Evolutionary conservation across 2,888 invertebrate species (phyloP).

Genomic region (Nemotelus pantherinus): DNA sequence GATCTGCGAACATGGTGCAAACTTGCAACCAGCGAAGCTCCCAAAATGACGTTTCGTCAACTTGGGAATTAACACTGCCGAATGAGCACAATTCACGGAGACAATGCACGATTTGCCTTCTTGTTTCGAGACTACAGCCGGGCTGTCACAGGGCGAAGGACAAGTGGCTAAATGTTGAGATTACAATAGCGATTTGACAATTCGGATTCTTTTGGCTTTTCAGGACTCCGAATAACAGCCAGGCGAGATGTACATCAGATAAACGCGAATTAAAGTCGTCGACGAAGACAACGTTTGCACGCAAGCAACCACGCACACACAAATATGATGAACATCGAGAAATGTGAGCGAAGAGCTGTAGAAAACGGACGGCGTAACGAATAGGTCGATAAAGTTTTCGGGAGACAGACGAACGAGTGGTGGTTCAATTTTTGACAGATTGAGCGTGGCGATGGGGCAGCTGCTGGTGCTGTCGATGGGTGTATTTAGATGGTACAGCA

Average conservation of each 20-base stretch:
- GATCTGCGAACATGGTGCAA: no score
- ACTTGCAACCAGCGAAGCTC: no score
- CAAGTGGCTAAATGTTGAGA: neutral
- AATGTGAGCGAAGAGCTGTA: no score
- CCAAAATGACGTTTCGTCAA: no score
- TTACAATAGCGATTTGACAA: conserved; percentile 12
- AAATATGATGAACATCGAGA: neutral
- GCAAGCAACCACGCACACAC: neutral
- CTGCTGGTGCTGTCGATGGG: no score
- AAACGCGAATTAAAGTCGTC: neutral
- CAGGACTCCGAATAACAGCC: neutral
- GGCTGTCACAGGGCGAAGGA: neutral
- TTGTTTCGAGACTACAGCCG: neutral
- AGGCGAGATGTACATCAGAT: neutral
- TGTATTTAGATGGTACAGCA: no score
- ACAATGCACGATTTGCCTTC: no score
- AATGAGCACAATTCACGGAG: no score
- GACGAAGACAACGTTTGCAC: neutral
- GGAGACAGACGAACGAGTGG: neutral
- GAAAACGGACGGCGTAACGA: neutral
- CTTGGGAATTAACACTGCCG: no score
- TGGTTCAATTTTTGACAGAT: no score
- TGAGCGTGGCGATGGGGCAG: no score
- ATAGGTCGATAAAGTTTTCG: neutral
- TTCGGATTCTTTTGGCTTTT: neutral